Evolutionary conservation across 2,888 invertebrate genomes (phyloP).

Genomic region (Protophormia terraenovae): DNA sequence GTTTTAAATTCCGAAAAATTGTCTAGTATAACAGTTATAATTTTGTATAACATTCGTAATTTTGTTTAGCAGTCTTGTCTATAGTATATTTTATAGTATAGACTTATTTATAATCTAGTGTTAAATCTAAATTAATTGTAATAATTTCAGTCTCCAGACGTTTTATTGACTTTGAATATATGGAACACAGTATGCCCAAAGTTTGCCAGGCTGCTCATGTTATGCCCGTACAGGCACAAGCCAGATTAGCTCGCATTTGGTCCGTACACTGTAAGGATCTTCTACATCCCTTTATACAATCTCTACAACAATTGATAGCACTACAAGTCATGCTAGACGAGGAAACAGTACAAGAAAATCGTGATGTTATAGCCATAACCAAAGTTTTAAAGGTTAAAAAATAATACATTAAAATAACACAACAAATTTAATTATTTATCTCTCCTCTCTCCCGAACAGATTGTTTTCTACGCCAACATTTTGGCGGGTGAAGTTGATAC

Average conservation of each 20-base stretch:
- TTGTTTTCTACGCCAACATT: slow-evolving; percentile 93
- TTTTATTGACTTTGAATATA: slow-evolving; percentile 88
- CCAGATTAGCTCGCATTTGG: slow-evolving; percentile 91
- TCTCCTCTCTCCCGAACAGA: slow-evolving; percentile 83
- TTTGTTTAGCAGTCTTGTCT: too few relatives aligned
- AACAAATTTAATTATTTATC: neutral
- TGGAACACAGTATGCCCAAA: slow-evolving; percentile 91
- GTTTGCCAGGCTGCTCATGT: slow-evolving; percentile 89
- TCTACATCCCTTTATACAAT: slow-evolving; percentile 87
- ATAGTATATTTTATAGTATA: too few relatives aligned
- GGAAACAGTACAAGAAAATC: slow-evolving; percentile 92
- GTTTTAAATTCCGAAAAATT: too few relatives aligned
- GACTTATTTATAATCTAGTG: too few relatives aligned
- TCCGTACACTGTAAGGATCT: slow-evolving; percentile 86
- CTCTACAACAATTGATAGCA: slow-evolving; percentile 93
- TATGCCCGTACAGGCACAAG: slow-evolving; percentile 88
- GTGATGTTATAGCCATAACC: slow-evolving; percentile 91
- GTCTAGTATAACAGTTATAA: too few relatives aligned
- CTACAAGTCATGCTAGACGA: slow-evolving; percentile 90
- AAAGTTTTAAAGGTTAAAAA: slow-evolving; percentile 90
- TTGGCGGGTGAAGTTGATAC: slow-evolving; percentile 86
- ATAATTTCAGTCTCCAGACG: slow-evolving; percentile 71
- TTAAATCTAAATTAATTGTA: too few relatives aligned
- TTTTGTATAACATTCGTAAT: too few relatives aligned
- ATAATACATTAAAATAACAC: neutral